A percentile compares a stretch with the other conserved stretches of the same genome.
phyloP scores from a whole-genome alignment of 2,888 invertebrate species.

The Cephonodes hylas region DNA sequence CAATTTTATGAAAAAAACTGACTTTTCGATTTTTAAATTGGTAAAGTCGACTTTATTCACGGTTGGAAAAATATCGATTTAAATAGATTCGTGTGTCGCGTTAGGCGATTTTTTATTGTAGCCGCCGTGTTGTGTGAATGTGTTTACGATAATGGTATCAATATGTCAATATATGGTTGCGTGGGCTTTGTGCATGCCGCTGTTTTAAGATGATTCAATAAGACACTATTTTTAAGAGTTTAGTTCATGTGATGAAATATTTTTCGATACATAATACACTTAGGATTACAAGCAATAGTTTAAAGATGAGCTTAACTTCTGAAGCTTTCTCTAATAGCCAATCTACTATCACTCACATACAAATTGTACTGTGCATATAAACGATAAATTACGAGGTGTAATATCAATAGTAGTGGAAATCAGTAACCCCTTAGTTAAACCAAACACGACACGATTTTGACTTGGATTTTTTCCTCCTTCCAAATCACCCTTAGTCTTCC shows the following conservation, averaged over 20 bases:
- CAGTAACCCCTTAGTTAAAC: no score
- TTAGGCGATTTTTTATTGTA: not conserved
- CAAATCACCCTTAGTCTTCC: no score
- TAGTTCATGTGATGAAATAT: constrained; percentile 10
- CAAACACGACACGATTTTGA: no score
- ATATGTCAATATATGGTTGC: constrained; percentile 69
- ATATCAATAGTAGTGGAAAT: no score
- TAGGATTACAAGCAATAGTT: no score
- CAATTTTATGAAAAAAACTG: constrained; percentile 72
- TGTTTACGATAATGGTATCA: constrained; percentile 76
- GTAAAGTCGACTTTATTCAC: constrained; percentile 32
- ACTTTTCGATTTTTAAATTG: constrained; percentile 31
- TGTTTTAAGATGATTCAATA: constrained; percentile 26
- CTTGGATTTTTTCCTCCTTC: no score
- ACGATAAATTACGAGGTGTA: not conserved
- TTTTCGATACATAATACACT: no score
- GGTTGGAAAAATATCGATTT: constrained; percentile 27
- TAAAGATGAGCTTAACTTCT: no score
- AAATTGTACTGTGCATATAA: no score
- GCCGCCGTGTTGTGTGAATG: constrained; percentile 50
- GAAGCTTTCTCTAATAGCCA: no score
- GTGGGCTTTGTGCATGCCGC: constrained; percentile 70
- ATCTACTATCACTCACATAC: no score
- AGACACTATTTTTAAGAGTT: not conserved
- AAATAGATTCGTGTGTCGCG: not conserved